Conservation (phyloP, 2,797 vertebrate genomes). For the Crenichthys baileyi region DNA sequence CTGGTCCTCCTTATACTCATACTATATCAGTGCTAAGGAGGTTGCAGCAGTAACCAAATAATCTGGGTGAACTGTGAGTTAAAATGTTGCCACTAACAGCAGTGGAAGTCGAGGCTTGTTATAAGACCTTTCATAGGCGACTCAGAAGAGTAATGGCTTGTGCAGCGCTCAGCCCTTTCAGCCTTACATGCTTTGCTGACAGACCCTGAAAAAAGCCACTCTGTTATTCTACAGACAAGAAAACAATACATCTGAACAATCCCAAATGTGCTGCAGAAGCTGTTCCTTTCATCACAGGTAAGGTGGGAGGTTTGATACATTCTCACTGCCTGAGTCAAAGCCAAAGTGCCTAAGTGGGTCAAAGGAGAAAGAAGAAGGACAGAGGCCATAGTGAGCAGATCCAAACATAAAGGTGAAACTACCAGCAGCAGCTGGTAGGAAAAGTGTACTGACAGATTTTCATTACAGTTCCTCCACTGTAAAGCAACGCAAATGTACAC, state of each 20-base stretch:
- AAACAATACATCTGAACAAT: constrained; percentile 71
- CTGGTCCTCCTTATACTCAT: not conserved
- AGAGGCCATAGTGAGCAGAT: constrained; percentile 44
- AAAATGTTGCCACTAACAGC: constrained; percentile 14
- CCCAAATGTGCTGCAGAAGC: constrained; percentile 59
- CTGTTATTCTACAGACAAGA: constrained; percentile 52
- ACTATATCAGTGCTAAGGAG: not conserved
- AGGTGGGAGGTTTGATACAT: constrained; percentile 47
- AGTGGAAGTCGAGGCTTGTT: constrained; percentile 23
- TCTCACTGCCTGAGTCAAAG: constrained; percentile 27
- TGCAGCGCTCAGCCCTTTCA: constrained; percentile 67
- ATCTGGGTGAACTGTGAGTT: constrained; percentile 10
- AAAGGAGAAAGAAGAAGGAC: constrained; percentile 41
- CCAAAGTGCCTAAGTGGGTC: constrained; percentile 38
- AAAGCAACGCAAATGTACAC: constrained; percentile 21
- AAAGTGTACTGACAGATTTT: constrained; percentile 25
- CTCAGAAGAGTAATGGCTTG: constrained; percentile 54
- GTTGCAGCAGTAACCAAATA: not conserved
- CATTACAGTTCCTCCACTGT: not conserved
- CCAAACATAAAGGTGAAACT: constrained; percentile 25
- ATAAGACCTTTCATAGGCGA: constrained; percentile 52
- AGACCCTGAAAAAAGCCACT: constrained; percentile 52
- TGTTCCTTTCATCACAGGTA: constrained; percentile 56
- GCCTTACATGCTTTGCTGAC: constrained; percentile 72
- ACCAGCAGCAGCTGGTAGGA: constrained; percentile 37